Evolutionary conservation across 2,888 invertebrate genomes (phyloP), one percentile per base, ranked within the genome.

Genomic region (Argyresthia albistria): DNA sequence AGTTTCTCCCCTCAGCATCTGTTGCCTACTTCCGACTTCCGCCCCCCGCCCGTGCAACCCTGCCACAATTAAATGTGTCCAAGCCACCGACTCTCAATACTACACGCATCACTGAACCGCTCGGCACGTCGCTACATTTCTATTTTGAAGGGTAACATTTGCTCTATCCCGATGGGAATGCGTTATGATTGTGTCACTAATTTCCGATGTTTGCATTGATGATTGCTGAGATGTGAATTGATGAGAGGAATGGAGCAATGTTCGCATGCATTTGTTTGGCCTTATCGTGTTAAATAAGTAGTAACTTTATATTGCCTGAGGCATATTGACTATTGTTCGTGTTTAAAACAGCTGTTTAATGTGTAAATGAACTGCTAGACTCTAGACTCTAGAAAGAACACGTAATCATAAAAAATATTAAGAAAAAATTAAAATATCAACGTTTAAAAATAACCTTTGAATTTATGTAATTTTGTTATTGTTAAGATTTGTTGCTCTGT

Each of bases 11-110:
- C 54, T 55, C 58, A 58, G 51, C 61, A 61, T 57, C 59, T 58
- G 59, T 56, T 55, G 54, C 58, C 55, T 52, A 52, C 54, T 56
- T 58, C 58, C 51, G 43, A 49, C 48, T 12, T 49, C 54, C 57
- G 46, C 11, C 25, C 35, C 42, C 8, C 43, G 46, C 25, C 37
- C 37, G 12, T 12, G 37, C 47, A n/a, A 35, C 53, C 59, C 60
- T 25, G 64, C 73, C 73, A 73, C 86, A 86, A 86, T 86, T 86
- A 86, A 86, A 86, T 81, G 74, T 76, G 69, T 74, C 73, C 84
- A 74, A 74, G 62, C 74, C 69, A 67, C 50, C 74, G 74, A 59
- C 57, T 77, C 71, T 65, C 67, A 84, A 86, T 82, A 63, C 64
- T 48, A n/a, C 43, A 70, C 72, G 72, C 76, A 70, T 68, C 73